These are phyloP conservation scores for Stylophora pistillata DNA, from an alignment of 64 coral and sea anemone genomes.

Conservation along the genomic window DNA sequence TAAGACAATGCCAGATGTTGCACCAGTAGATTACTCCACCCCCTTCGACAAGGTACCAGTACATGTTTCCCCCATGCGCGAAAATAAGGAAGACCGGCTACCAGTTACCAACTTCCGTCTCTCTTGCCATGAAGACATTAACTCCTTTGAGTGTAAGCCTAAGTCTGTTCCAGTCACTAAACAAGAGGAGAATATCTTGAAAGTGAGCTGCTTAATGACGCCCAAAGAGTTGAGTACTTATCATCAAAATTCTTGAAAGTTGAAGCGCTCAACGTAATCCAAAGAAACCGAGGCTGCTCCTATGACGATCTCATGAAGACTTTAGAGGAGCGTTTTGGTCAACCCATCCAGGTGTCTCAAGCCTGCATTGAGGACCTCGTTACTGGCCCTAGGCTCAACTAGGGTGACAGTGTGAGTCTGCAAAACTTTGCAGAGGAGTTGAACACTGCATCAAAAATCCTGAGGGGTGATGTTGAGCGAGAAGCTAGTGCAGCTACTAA, in stretches of 20 bases:
- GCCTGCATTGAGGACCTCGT: constrained; percentile 34
- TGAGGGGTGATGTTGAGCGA: too few relatives aligned
- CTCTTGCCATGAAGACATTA: neutral
- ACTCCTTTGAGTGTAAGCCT: neutral
- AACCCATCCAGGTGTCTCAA: constrained; percentile 31
- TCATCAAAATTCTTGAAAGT: constrained; percentile 22
- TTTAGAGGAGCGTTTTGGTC: constrained; percentile 28
- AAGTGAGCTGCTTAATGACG: constrained; percentile 21
- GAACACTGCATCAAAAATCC: too few relatives aligned
- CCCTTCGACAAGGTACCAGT: neutral
- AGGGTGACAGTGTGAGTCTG: constrained; percentile 41
- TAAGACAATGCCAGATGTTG: neutral
- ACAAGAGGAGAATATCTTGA: neutral
- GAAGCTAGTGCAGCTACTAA: constrained; percentile 41
- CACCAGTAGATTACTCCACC: neutral
- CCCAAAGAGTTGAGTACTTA: constrained; percentile 44
- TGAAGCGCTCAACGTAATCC: constrained; percentile 29
- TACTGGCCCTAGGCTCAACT: constrained; percentile 17
- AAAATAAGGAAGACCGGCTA: too few relatives aligned
- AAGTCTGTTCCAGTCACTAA: neutral
- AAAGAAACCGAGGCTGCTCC: constrained; percentile 43
- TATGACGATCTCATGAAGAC: constrained; percentile 4
- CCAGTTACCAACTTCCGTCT: neutral
- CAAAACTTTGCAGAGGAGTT: too few relatives aligned
- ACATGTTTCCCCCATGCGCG: neutral